Percentiles rank a stretch among this genome's conserved stretches.
Evolutionary conservation across 2,113 vertebrate species (phyloP).

Genomic region (Axis porcinus): DNA sequence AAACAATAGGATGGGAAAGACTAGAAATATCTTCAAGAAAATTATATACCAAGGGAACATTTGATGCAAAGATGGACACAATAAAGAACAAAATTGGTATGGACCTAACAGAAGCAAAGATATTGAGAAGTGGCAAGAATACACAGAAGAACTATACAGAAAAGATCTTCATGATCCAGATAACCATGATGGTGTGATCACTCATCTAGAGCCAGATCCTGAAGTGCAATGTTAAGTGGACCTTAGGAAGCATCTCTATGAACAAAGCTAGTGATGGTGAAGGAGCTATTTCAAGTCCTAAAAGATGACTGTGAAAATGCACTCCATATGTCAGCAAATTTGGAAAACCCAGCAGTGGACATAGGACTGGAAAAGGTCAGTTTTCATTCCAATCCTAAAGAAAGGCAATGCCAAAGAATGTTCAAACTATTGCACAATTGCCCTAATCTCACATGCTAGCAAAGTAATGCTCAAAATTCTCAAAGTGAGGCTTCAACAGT

Average conservation of each 20-base stretch:
- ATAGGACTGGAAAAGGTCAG: neutral
- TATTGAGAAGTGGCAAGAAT: neutral
- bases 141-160: neutral
- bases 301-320: neutral
- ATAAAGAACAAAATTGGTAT: neutral
- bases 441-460: neutral
- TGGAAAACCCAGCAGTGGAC: neutral
- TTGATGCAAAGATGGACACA: neutral
- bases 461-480: neutral
- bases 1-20: neutral
- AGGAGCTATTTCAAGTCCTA: neutral
- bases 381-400: neutral
- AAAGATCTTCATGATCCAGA: no score
- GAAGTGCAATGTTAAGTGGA: neutral
- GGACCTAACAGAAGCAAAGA: neutral
- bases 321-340: neutral
- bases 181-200: no score
- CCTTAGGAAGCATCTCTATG: neutral
- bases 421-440: neutral
- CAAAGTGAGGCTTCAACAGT: neutral
- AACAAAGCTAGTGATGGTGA: neutral
- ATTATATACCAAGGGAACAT: neutral
- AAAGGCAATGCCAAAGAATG: neutral
- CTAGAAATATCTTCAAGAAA: neutral
- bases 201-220: no score